Evolutionary conservation across 2,888 invertebrate genomes (phyloP), one percentile per base, ranked within the genome.

Genomic region (Chrysolina americana): DNA sequence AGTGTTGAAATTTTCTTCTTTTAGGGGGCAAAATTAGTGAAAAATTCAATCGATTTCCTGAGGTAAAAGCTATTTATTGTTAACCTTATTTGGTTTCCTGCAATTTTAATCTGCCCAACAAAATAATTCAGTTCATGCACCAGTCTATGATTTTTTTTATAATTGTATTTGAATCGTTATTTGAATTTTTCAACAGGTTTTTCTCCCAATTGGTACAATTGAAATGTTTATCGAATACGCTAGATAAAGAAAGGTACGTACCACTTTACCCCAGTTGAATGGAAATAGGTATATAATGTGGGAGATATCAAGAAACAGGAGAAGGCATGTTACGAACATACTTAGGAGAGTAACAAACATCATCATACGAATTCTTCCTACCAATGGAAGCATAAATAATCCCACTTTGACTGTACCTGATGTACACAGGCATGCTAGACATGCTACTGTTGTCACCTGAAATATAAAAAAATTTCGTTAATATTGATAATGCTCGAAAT

Each of bases 221-320:
- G 28, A 28, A 28, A 28, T 28, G 28, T 28, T 28, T 5, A 28
- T 28, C 28, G 5, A 5, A 28, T 28, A 28, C 5, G 28, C 28
- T 28, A 36, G 47, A 64, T 11, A 62, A 70, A 68, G 68, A 62
- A 70, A 68, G 68, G 36, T 65, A 89, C 93, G 91, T 88, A 94
- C 94, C 91, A 94, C 89, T 91, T 92, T 93, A 81, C 92, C 92
- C 94, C 94, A 94, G 87, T 94, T 93, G 86, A 94, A 92, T 82
- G 94, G 94, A 89, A 94, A 94, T 89, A 94, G 90, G 88, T 94
- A 92, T 86, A 93, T 91, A 86, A 94, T 91, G 87, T 94, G 93
- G 83, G 94, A 94, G 89, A 94, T 92, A 90, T 94, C 94, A 87
- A 94, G 92, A 90, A 94, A 94, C 86, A 94, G 90, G 89, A 94